Conservation (phyloP, 1,140 invertebrate species). For the Coboldia fuscipes region DNA sequence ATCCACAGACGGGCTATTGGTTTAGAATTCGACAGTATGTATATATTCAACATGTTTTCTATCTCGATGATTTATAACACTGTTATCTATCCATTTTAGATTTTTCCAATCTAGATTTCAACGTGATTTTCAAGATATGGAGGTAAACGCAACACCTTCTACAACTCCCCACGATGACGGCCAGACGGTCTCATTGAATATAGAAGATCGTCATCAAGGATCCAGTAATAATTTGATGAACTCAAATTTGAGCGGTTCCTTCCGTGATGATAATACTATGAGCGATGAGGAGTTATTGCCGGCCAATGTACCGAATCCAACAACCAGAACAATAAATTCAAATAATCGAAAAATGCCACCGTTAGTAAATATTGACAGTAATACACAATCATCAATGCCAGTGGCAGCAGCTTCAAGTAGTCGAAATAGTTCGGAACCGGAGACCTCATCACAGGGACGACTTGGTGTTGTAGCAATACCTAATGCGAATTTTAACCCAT, state of each 20-base stretch:
- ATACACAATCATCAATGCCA: neutral
- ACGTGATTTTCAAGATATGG: constrained; percentile 10
- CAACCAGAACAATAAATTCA: constrained; percentile 5
- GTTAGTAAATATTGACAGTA: neutral
- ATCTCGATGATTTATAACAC: neutral
- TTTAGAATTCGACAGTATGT: constrained; percentile 11
- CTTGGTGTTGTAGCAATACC: constrained; percentile 18
- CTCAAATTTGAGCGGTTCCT: constrained; percentile 22
- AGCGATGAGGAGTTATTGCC: constrained; percentile 14
- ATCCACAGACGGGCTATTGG: constrained; percentile 7
- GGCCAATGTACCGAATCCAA: constrained; percentile 16
- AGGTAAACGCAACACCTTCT: constrained; percentile 10
- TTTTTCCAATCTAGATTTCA: constrained; percentile 7
- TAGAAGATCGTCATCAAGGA: constrained; percentile 1
- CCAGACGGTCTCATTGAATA: neutral
- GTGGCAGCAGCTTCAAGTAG: constrained; percentile 1
- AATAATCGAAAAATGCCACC: neutral
- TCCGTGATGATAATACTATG: constrained; percentile 13
- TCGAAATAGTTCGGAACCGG: constrained; percentile 10
- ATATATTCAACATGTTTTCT: constrained; percentile 6
- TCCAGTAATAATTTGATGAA: constrained; percentile 20
- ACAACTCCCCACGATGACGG: neutral
- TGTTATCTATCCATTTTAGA: neutral
- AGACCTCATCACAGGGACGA: constrained; percentile 13
- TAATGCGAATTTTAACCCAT: too few species aligned